These are phyloP conservation scores for Agrilus mali DNA, from an alignment of 2,888 invertebrate genomes.

Conservation along the genomic window DNA sequence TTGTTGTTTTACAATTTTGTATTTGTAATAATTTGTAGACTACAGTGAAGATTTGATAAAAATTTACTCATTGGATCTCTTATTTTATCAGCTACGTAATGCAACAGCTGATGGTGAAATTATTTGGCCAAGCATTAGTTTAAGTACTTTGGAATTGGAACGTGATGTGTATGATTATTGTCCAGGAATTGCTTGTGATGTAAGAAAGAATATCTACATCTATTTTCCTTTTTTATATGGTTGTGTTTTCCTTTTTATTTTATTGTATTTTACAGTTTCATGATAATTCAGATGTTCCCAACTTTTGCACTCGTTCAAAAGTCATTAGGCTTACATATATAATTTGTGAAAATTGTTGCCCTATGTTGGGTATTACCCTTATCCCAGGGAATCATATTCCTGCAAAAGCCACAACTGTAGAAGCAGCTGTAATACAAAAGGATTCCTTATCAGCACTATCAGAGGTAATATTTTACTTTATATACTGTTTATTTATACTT, in stretches of 20 bases:
- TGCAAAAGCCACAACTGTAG: constrained; percentile 8
- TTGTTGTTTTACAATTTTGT: constrained; percentile 24
- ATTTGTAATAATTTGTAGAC: constrained; percentile 24
- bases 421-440: too few species aligned
- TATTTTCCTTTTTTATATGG: constrained; percentile 2
- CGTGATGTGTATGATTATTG: constrained; percentile 27
- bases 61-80: constrained; percentile 25
- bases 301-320: constrained; percentile 32
- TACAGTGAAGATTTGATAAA: constrained; percentile 16
- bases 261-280: constrained; percentile 32
- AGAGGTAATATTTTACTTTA: too few species aligned
- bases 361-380: constrained; percentile 28
- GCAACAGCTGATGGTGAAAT: constrained; percentile 3
- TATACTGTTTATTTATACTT: too few species aligned
- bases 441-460: too few species aligned
- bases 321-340: constrained; percentile 32
- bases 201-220: constrained; percentile 16
- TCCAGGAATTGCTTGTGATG: constrained; percentile 28
- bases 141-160: constrained; percentile 23
- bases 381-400: constrained; percentile 33
- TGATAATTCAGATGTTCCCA: constrained; percentile 26
- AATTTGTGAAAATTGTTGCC: constrained; percentile 34
- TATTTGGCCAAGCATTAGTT: constrained; percentile 15
- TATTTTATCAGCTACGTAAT: constrained; percentile 24
- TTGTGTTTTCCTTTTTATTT: constrained; percentile 1